Conservation (phyloP, 2,888 invertebrate species). For the Ligdia adustata region DNA sequence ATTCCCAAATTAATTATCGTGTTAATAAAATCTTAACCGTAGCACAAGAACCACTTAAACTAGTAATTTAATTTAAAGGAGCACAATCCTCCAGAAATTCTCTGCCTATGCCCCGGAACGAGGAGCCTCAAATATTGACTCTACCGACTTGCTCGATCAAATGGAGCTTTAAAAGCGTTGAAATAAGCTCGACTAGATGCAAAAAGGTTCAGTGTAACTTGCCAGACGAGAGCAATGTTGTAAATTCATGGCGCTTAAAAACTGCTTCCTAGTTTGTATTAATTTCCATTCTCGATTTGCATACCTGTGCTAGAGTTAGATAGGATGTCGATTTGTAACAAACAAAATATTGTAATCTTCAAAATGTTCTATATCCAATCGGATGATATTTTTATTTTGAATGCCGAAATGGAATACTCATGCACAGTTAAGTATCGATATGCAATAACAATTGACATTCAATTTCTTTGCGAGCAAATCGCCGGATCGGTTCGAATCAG, state of each 20-base stretch:
- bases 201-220: constrained; percentile 47
- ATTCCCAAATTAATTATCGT: constrained; percentile 8
- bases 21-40: constrained; percentile 13
- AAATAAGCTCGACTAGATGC: constrained; percentile 20
- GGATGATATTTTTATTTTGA: constrained; percentile 36
- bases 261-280: constrained; percentile 3
- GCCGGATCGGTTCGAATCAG: constrained; percentile 39
- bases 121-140: constrained; percentile 18
- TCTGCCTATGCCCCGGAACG: constrained; percentile 6
- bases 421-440: constrained; percentile 32
- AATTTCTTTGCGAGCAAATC: constrained; percentile 48
- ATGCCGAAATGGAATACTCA: constrained; percentile 17
- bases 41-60: constrained; percentile 6
- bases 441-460: constrained; percentile 58
- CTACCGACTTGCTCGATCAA: constrained; percentile 10
- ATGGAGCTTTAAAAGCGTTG: constrained; percentile 8
- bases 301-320: too few species aligned
- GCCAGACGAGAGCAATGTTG: constrained; percentile 50
- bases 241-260: constrained; percentile 7
- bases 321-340: too few species aligned
- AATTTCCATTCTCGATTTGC: too few species aligned
- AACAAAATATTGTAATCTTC: too few species aligned
- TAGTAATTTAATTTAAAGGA: constrained; percentile 17
- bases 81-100: constrained; percentile 16
- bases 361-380: too few species aligned